Evolutionary conservation across 2,113 vertebrate genomes (phyloP).

Genomic region (Elephantulus edwardii): DNA sequence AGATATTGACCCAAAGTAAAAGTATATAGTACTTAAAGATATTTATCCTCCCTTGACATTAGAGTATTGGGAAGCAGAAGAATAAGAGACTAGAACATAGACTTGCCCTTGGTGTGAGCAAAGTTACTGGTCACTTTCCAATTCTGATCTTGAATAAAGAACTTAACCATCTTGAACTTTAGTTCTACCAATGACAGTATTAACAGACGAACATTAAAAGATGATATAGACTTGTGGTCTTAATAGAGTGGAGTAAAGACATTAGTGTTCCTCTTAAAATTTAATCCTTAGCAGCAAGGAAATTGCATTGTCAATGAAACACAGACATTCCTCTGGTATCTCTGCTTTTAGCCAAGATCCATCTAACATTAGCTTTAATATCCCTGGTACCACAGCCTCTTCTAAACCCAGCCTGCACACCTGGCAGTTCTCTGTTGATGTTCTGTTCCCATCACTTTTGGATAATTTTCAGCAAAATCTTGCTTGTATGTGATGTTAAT

Average conservation of each 20-base stretch:
- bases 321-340: too few species aligned
- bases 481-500: too few species aligned
- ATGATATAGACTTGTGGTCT: background rate
- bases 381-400: too few species aligned
- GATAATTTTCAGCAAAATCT: too few species aligned
- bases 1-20: background rate
- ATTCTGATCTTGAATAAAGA: background rate
- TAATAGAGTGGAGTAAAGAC: background rate
- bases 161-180: background rate
- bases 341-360: too few species aligned
- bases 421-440: too few species aligned
- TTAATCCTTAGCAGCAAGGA: background rate
- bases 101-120: background rate
- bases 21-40: too few species aligned
- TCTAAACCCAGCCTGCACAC: too few species aligned
- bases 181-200: background rate
- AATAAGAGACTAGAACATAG: background rate
- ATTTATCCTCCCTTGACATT: background rate
- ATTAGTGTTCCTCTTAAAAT: background rate
- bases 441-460: too few species aligned
- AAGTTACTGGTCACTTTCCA: constrained; percentile 9
- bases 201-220: background rate
- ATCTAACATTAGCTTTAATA: too few species aligned
- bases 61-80: background rate
- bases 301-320: too few species aligned